Base-by-base conservation (phyloP, 1,140 invertebrate genomes). In the Aporrectodea caliginosa region DNA sequence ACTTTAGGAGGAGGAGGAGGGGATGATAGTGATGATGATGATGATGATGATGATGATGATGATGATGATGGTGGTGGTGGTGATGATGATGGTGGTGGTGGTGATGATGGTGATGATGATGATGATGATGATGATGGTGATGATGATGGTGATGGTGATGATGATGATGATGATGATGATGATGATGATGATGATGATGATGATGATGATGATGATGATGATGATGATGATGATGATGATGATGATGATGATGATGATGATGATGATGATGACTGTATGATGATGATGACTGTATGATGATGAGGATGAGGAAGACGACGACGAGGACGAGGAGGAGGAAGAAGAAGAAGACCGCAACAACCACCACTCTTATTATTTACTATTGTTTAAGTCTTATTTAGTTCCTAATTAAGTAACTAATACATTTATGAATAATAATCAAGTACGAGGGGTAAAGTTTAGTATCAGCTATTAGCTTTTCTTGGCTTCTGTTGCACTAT, bases 191-290 rank as follows among this genome's bases (percentile, higher is more conserved):
- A 31, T 70, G 35, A 70, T 70, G 35, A 77, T 70, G 35, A 77
- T 70, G 35, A 70, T 70, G 35, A 70, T 70, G 35, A 70, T 70
- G 76, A 71, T 77, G 58, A 27, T 70, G 58, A 72, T 70, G 58
- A 27, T 70, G 74, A 35, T 75, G 74, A 35, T 75, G 74, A 75
- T 75, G 74, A 75, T 75, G 74, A 75, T 75, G 74, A 75, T 75
- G 74, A 75, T 75, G 74, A 75, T 75, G 74, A 75, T 75, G 74
- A 75, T 75, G 74, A 0, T 75, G 74, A 35, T 78, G 22, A 1
- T 22, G n/a, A 43, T 16, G 1, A 43, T 22, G 1, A n/a, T n/a
- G n/a, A n/a, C n/a, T n/a, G n/a, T n/a, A n/a, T n/a, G n/a, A n/a
- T n/a, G n/a, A n/a, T n/a, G n/a, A n/a, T n/a, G n/a, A n/a, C n/a